Evolutionary conservation across 2,797 vertebrate genomes (phyloP).

Genomic region (Sciurus carolinensis): DNA sequence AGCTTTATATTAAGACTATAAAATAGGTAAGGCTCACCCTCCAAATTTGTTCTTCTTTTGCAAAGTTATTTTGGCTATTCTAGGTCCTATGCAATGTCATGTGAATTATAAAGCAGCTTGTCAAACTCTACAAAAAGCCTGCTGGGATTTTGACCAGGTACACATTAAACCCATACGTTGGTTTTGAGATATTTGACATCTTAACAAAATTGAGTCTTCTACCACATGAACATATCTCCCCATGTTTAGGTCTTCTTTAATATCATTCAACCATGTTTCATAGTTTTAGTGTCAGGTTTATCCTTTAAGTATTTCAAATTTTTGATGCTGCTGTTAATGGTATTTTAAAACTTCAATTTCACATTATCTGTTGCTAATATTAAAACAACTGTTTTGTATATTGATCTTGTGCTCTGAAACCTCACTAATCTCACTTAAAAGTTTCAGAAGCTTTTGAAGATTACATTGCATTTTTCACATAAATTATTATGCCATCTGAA

Average conservation of each 20-base stretch:
- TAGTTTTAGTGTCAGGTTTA: conserved; percentile 1
- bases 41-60: neutral
- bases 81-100: neutral
- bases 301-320: neutral
- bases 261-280: neutral
- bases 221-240: neutral
- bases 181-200: conserved; percentile 48
- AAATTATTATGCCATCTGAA: neutral
- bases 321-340: neutral
- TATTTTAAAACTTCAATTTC: neutral
- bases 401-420: neutral
- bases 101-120: conserved; percentile 35
- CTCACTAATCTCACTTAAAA: neutral
- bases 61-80: conserved; percentile 14
- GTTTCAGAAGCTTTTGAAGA: neutral
- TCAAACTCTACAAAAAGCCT: neutral
- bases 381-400: neutral
- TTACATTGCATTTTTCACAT: neutral
- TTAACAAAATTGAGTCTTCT: conserved; percentile 39
- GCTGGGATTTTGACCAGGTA: neutral
- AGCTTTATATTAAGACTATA: conserved; percentile 46
- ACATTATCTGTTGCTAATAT: neutral
- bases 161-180: neutral
- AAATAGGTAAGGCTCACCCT: neutral
- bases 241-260: neutral